Evolutionary conservation across 2,888 invertebrate species (phyloP).

Genomic region (Perithous albicinctus): DNA sequence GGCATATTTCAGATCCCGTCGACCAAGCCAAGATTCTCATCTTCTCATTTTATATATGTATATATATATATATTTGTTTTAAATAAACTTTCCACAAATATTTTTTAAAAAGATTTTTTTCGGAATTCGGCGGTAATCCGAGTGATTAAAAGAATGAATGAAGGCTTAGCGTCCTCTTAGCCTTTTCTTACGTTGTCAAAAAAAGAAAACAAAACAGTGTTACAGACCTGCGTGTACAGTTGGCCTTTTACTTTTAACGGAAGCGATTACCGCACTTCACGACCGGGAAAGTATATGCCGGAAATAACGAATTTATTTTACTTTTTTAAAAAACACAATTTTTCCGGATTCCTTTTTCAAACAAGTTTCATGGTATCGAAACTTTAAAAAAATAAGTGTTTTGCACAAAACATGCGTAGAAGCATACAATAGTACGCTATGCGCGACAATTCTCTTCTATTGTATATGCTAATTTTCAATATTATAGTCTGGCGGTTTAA

Average conservation of each 20-base stretch:
- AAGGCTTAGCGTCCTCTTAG: background rate
- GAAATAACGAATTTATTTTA: background rate
- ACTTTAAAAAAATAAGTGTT: slow-evolving; percentile 33
- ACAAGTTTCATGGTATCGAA: slow-evolving; percentile 42
- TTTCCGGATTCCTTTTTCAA: background rate
- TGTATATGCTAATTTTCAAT: slow-evolving; percentile 36
- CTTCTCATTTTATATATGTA: background rate
- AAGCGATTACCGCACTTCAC: background rate
- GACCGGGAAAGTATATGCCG: background rate
- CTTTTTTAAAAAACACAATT: no score
- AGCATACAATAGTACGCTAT: slow-evolving; percentile 27
- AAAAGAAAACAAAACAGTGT: no score
- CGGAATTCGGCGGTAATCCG: background rate
- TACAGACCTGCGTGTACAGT: no score
- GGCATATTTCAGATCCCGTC: background rate
- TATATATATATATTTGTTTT: no score
- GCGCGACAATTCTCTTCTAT: background rate
- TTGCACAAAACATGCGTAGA: background rate
- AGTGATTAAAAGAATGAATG: background rate
- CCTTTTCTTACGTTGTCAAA: no score
- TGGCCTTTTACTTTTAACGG: background rate
- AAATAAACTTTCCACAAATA: background rate
- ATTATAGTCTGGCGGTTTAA: slow-evolving; percentile 21
- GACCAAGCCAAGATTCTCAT: slow-evolving; percentile 6
- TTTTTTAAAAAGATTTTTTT: background rate